Base-by-base conservation (phyloP, 1,140 invertebrate species). In the Bombus huntii region DNA sequence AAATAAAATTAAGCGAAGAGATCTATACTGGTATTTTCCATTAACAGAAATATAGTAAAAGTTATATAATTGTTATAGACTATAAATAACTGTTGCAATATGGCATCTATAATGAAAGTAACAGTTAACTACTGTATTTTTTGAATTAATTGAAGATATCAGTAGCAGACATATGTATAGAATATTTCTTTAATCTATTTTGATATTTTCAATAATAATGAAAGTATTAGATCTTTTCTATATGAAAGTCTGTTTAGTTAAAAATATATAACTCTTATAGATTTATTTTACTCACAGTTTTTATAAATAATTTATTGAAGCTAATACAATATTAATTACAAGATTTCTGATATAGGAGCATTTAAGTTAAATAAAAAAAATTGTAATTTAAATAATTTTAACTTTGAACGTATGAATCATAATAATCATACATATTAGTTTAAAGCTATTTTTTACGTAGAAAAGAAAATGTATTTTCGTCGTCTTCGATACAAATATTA, bases 171-270 rank as follows among this genome's bases (percentile, higher is more conserved):
- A 83, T 42, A 39, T 68, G n/a, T 70, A 70, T 76, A 73, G 22
- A n/a, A 62, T 72, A 72, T 44, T 62, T 42, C 15, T 62, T 79
- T 59, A 72, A 71, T 79, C 53, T 79, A 59, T 76, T 80, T 53
- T 25, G 13, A 28, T 85, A 80, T 85, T 80, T 85, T 62, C 83
- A 53, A 57, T 70, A 47, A 53, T 42, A 72, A 62, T 65, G 68
- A 62, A 85, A 85, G 83, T 85, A 80, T 85, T 80, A 73, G 34
- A 72, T 78, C 62, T 77, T 68, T 47, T 80, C 68, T 53, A 53
- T 80, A 44, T 34, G 39, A 53, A 72, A 84, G 75, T 84, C 39
- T 79, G 83, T 31, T 85, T 85, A 85, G 68, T 85, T 85, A 65
- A 85, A n/a, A 22, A 62, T 73, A 71, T 80, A 65, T 80, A 37